Base-by-base conservation (phyloP, 2,888 invertebrate genomes). In the Andrena fulva region DNA sequence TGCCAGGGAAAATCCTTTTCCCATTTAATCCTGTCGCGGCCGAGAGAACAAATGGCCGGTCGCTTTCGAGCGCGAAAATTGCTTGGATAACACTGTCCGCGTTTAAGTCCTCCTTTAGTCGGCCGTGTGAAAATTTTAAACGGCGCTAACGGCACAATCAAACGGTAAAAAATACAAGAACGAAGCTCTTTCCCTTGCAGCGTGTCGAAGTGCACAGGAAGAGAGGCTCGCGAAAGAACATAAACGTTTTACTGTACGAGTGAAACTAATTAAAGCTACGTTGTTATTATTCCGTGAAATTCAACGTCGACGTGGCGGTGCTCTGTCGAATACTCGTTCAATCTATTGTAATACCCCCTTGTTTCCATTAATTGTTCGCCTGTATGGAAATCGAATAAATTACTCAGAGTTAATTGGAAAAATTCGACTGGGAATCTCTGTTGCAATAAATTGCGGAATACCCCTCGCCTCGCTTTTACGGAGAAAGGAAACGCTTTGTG, bases 11-110 rank as follows among this genome's bases (percentile, higher is more conserved):
- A 72, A 67, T 62, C 60, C 60, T 54, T 80, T 66, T n/a, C 27
- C 54, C 79, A 10, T 66, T 79, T 79, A 80, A 80, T 71, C 71
- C 60, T 66, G n/a, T 78, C 27, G 27, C 8, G 12, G 54, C 52
- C 52, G 24, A 10, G 5, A 20, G 54, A 67, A 80, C 60, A 71
- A 80, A 80, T 60, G 64, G 20, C 54, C 10, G 72, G 42, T 54
- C 42, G 76, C 42, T 71, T 63, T 63, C 63, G 24, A 20, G 54
- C 56, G 56, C 27, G 48, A 48, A 33, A 77, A 54, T 78, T 20
- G 60, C 42, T 33, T 16, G 54, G 52, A 63, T 77, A 68, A 78
- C 62, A 68, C 62, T 54, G 77, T 24, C 10, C 77, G 24, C 52
- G 60, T 54, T 78, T 27, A 24, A 67, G 42, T 62, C 54, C 56